These are phyloP conservation scores for Falco peregrinus DNA, from an alignment of 2,797 vertebrate species.

Conservation along the genomic window DNA sequence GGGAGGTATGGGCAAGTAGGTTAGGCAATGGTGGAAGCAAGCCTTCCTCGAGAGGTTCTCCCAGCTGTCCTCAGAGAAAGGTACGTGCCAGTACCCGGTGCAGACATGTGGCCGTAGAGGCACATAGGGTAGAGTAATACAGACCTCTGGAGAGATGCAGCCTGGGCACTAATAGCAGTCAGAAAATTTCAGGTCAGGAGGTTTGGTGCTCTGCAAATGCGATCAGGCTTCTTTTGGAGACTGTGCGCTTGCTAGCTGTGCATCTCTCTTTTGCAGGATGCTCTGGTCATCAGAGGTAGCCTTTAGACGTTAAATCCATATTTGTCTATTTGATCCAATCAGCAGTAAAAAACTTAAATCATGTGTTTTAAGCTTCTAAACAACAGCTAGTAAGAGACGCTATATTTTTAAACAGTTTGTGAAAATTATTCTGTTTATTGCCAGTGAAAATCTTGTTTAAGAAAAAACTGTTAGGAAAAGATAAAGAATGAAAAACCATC, in stretches of 20 bases:
- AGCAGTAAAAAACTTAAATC: background rate
- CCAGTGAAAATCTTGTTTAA: background rate
- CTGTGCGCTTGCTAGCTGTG: background rate
- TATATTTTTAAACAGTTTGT: background rate
- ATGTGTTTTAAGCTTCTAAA: background rate
- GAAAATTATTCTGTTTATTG: background rate
- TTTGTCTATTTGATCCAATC: background rate
- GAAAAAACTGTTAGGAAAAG: conserved; percentile 31
- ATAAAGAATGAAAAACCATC: conserved; percentile 4
- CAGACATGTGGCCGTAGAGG: background rate
- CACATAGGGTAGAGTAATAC: background rate
- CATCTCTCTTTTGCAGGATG: background rate
- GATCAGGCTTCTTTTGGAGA: background rate
- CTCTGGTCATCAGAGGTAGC: background rate
- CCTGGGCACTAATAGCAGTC: background rate
- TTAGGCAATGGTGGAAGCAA: background rate
- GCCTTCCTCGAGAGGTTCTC: background rate
- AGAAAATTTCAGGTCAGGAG: background rate
- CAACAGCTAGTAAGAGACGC: background rate
- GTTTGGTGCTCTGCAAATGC: background rate
- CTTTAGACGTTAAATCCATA: background rate
- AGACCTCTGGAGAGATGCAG: background rate
- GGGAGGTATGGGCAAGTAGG: background rate
- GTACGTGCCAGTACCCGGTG: background rate
- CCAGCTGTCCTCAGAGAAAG: background rate